Evolutionary conservation across 2,797 vertebrate genomes (phyloP).

Genomic region (Mus spretus): DNA sequence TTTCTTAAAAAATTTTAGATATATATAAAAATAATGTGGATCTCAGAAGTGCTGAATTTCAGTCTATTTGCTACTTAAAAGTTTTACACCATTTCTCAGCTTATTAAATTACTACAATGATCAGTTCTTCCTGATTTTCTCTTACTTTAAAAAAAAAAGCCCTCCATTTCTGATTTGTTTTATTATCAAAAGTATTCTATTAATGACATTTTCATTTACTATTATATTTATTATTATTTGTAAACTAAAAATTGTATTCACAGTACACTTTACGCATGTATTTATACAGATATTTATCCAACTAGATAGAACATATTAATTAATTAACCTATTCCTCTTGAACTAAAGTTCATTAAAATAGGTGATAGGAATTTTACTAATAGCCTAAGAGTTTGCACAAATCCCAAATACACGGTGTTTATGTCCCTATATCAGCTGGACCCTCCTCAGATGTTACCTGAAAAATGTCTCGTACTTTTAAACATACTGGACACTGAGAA

Average conservation of each 20-base stretch:
- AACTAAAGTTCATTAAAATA: constrained; percentile 56
- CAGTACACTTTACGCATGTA: neutral
- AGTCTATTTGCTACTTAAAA: constrained; percentile 2
- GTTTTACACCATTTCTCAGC: neutral
- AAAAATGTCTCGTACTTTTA: constrained; percentile 8
- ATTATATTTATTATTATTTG: constrained; percentile 37
- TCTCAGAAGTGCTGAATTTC: constrained; percentile 47
- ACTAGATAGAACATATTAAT: neutral
- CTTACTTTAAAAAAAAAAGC: neutral
- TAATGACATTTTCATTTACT: constrained; percentile 22
- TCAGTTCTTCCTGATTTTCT: constrained; percentile 5
- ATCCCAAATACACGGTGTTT: neutral
- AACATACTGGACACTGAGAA: neutral
- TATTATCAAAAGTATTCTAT: neutral
- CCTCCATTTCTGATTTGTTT: constrained; percentile 30
- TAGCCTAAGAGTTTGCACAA: neutral
- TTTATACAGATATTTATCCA: neutral
- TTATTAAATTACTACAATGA: neutral
- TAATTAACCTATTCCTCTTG: neutral
- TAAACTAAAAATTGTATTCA: constrained; percentile 49
- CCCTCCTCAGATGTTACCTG: neutral
- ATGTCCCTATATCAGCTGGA: neutral
- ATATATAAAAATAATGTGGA: no score
- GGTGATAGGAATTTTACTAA: neutral
- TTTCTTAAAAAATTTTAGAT: neutral